These are phyloP conservation scores for Scaeva pyrastri DNA, from an alignment of 2,888 invertebrate species.

Conservation along the genomic window DNA sequence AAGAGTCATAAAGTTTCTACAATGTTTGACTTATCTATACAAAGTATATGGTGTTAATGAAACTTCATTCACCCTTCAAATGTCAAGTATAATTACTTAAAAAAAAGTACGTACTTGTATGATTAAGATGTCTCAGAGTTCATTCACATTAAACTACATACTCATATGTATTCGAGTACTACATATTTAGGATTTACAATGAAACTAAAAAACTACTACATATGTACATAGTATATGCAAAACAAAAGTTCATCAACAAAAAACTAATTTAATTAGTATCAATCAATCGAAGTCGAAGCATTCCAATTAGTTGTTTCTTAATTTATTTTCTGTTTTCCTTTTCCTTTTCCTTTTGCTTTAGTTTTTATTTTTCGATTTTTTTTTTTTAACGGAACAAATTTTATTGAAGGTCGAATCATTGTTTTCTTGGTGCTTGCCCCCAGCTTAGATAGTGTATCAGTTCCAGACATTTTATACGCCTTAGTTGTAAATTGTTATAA, in stretches of 20 bases:
- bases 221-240: not conserved
- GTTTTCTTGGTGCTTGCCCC: conserved; percentile 9
- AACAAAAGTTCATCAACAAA: not conserved
- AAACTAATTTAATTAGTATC: conserved; percentile 25
- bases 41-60: not conserved
- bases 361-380: not conserved
- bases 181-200: too few species aligned
- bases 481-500: not conserved
- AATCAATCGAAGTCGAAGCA: conserved; percentile 7
- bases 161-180: too few species aligned
- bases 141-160: not conserved
- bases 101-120: not conserved
- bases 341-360: not conserved
- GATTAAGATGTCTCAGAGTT: not conserved
- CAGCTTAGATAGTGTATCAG: not conserved
- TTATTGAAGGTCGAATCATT: conserved; percentile 12
- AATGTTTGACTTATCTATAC: not conserved
- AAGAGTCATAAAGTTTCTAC: not conserved
- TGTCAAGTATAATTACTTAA: not conserved
- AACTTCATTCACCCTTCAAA: not conserved
- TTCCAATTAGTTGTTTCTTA: conserved; percentile 5
- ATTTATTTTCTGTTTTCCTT: too few species aligned
- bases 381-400: conserved; percentile 19
- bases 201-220: too few species aligned
- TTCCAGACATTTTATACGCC: not conserved